phyloP scores from a whole-genome alignment of 2,888 invertebrate species.

The Andrena fulva region DNA sequence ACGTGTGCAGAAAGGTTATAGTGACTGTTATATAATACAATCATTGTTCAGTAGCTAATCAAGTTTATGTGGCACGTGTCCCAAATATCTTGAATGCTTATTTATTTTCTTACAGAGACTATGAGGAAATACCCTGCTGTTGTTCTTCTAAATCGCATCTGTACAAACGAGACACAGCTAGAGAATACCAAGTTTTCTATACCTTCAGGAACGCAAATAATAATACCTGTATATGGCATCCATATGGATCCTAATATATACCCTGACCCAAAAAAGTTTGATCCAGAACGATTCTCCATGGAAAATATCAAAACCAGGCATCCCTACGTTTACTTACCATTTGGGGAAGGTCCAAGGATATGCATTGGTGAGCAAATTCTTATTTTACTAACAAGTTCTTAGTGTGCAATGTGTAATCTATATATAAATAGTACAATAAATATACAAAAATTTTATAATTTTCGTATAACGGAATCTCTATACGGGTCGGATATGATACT shows the following conservation, averaged over 20 bases:
- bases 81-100: too few relatives aligned
- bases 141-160: constrained; percentile 80
- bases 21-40: too few relatives aligned
- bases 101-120: constrained; percentile 73
- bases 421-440: too few relatives aligned
- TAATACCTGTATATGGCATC: constrained; percentile 83
- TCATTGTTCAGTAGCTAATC: too few relatives aligned
- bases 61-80: too few relatives aligned
- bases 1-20: too few relatives aligned
- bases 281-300: constrained; percentile 85
- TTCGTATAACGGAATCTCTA: too few relatives aligned
- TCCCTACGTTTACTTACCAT: constrained; percentile 77
- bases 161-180: constrained; percentile 77
- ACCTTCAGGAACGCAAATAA: constrained; percentile 75
- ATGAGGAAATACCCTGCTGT: constrained; percentile 83
- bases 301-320: constrained; percentile 77
- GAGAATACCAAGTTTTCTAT: constrained; percentile 70
- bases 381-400: too few relatives aligned
- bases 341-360: constrained; percentile 79
- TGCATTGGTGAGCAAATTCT: too few relatives aligned
- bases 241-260: constrained; percentile 85
- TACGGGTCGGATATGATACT: too few relatives aligned
- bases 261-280: constrained; percentile 85
- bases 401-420: too few relatives aligned
- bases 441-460: too few relatives aligned